Percentiles rank a stretch among this genome's conserved stretches.
phyloP scores from a whole-genome alignment of 2,113 vertebrate species.

The Pelmatolapia mariae region DNA sequence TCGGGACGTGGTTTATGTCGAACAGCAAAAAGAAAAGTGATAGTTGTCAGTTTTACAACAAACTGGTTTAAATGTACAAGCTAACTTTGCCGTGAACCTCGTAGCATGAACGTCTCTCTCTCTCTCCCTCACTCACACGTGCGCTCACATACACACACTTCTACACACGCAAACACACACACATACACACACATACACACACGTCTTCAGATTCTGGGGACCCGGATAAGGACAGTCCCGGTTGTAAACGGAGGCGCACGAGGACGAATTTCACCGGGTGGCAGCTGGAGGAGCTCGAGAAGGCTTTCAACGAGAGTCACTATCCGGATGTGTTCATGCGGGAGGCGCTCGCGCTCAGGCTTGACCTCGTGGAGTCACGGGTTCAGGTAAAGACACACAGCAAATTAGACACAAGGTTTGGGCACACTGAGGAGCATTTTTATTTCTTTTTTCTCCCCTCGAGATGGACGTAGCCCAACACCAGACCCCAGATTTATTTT shows the following conservation, averaged over 20 bases:
- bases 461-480: not conserved
- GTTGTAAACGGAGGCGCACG: slow-evolving; percentile 93
- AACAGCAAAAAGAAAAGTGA: not conserved
- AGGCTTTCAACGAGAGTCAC: slow-evolving; percentile 97
- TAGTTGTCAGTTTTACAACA: not conserved
- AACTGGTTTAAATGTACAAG: not conserved
- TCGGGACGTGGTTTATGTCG: not conserved
- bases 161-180: not conserved
- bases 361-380: slow-evolving; percentile 95
- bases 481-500: not conserved
- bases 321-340: slow-evolving; percentile 99
- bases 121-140: not conserved
- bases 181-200: not conserved
- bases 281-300: slow-evolving; percentile 97
- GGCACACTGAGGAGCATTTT: not conserved
- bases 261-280: slow-evolving; percentile 98
- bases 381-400: slow-evolving; percentile 86
- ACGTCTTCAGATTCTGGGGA: slow-evolving; percentile 83
- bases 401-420: not conserved
- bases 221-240: slow-evolving; percentile 94
- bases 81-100: not conserved
- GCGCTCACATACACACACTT: not conserved
- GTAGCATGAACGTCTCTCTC: not conserved
- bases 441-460: not conserved
- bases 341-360: slow-evolving; percentile 91